These are phyloP conservation scores for Metopolophium dirhodum DNA, from an alignment of 1,140 invertebrate species.

Conservation along the genomic window DNA sequence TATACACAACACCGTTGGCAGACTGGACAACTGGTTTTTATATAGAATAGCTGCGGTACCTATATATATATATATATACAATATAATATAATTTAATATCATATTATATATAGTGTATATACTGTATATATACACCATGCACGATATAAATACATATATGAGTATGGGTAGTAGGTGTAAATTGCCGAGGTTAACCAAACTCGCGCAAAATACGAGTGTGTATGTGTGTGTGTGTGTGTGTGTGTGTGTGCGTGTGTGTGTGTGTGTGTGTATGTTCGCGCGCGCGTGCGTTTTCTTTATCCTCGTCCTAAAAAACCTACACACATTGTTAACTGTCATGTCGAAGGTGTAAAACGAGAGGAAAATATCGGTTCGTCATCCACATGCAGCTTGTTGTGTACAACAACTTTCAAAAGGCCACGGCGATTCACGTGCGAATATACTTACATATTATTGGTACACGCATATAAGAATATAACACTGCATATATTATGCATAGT, in stretches of 20 bases:
- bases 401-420: neutral
- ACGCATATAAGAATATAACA: neutral
- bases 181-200: constrained; percentile 21
- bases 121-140: neutral
- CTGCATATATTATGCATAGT: no score
- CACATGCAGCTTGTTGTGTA: neutral
- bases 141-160: neutral
- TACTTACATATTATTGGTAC: neutral
- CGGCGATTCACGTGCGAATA: neutral
- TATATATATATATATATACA: neutral
- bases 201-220: neutral
- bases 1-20: neutral
- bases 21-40: constrained; percentile 33
- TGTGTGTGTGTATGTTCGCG: neutral
- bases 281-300: neutral
- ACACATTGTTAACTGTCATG: constrained; percentile 22
- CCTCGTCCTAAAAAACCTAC: constrained; percentile 40
- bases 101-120: neutral
- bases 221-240: neutral
- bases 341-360: neutral
- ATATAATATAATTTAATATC: neutral
- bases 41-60: neutral
- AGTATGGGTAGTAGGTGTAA: constrained; percentile 31
- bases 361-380: constrained; percentile 16
- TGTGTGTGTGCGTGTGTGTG: neutral